A percentile compares a stretch with the other conserved stretches of the same genome.
Conservation (phyloP, 2,888 invertebrate species). For the Amblyjoppa proteus region DNA sequence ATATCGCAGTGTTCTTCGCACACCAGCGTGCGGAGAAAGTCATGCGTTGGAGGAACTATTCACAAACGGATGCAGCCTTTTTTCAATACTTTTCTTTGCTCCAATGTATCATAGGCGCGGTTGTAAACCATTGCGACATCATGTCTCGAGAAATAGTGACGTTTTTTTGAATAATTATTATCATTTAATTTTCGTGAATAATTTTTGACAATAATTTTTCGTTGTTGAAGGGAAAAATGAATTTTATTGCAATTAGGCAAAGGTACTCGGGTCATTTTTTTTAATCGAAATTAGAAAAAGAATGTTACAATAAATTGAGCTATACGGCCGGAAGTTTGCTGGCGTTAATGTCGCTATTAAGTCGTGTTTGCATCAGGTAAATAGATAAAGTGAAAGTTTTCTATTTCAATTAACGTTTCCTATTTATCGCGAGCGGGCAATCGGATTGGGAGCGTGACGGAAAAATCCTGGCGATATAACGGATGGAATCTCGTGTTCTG, state of each 20-base stretch:
- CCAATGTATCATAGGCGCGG: slow-evolving; percentile 3
- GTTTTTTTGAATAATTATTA: background rate
- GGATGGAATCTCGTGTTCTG: slow-evolving; percentile 34
- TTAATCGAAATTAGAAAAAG: background rate
- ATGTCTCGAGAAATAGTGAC: background rate
- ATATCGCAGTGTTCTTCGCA: slow-evolving; percentile 63
- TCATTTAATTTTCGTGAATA: background rate
- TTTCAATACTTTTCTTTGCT: background rate
- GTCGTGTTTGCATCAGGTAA: slow-evolving; percentile 10
- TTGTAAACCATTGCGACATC: background rate
- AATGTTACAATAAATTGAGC: background rate
- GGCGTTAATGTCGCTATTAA: background rate
- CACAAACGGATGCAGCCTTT: background rate
- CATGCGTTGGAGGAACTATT: slow-evolving; percentile 64
- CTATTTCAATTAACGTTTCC: background rate
- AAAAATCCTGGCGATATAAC: slow-evolving; percentile 51
- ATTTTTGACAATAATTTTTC: background rate
- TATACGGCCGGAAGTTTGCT: background rate
- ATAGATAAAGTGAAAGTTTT: background rate
- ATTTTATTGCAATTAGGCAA: background rate
- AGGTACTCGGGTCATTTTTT: background rate
- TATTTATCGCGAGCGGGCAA: slow-evolving; percentile 1
- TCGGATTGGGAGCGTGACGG: slow-evolving; percentile 25
- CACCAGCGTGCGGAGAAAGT: slow-evolving; percentile 67
- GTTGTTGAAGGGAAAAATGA: background rate